Conservation (phyloP, 2,888 invertebrate genomes). For the Poecilus cupreus region DNA sequence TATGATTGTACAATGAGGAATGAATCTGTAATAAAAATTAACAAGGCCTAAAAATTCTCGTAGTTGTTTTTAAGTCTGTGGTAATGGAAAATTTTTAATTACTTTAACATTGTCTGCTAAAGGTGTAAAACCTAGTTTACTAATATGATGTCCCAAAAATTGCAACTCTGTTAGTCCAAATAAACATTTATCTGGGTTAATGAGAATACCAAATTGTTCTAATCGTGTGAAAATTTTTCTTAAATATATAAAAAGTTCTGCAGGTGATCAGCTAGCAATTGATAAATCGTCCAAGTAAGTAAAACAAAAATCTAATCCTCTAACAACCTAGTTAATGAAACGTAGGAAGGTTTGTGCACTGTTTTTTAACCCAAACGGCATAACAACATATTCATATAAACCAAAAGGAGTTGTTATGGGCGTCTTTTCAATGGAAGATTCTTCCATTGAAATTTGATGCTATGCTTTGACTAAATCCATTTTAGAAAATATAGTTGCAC, state of each 20-base stretch:
- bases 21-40: slow-evolving; percentile 45
- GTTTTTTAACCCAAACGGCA: background rate
- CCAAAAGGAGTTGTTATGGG: background rate
- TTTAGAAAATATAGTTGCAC: background rate
- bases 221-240: background rate
- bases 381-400: background rate
- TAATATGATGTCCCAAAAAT: slow-evolving; percentile 33
- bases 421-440: background rate
- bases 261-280: background rate
- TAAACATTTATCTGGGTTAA: background rate
- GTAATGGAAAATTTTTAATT: slow-evolving; percentile 24
- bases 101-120: background rate
- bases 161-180: background rate
- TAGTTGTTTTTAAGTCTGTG: slow-evolving; percentile 7
- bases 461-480: slow-evolving; percentile 38
- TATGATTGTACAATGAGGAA: slow-evolving; percentile 34
- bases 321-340: background rate
- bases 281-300: background rate
- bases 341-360: background rate
- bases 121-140: background rate
- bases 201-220: background rate
- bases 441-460: slow-evolving; percentile 42
- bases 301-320: slow-evolving; percentile 3
- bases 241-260: background rate
- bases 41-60: slow-evolving; percentile 35